Base-by-base conservation (phyloP, 2,888 invertebrate genomes). In the Drosophila subsilvestris region DNA sequence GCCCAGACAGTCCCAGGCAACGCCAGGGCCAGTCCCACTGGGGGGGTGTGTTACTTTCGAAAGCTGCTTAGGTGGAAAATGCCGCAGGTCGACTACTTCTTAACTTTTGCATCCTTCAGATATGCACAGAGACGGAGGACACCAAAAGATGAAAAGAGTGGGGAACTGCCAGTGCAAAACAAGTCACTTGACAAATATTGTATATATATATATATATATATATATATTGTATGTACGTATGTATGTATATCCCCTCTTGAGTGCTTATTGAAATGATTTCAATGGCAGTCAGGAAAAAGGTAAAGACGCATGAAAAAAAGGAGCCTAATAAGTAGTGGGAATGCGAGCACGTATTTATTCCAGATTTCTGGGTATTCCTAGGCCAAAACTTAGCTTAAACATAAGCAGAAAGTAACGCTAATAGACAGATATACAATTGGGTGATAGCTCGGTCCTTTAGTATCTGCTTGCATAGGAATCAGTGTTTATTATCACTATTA, bases 151-250 rank as follows among this genome's bases (percentile, higher is more conserved):
- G 4, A 12, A 32, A 12, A 10, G n/a, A n/a, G 17, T 42, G 37
- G 29, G 9, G 27, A 54, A 60, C 61, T 54, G 53, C 45, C 45
- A 57, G 55, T 58, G 79, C 60, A 86, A 82, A 88, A 83, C 88
- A 88, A 88, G 49, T 20, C 83, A 86, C 83, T 86, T 63, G 75
- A 72, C 65, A 75, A 79, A 85, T 82, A 75, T 75, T 69, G 63
- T 59, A 54, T 66, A 66, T 18, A 27, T 14, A 55, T n/a, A 9
- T n/a, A n/a, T 3, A 9, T n/a, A 9, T n/a, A 14, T 0, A 3
- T 32, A 0, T 0, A 32, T 29, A 12, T 1, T 1, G 4, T 12
- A 32, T 4, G 4, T 5, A 5, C 27, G 2, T 27, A 27, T 27
- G 2, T 37, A 12, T 32, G 12, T 65, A 29, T 43, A 48, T 42